phyloP scores from a whole-genome alignment of 2,797 vertebrate species.

The Syndactyla subalaris region DNA sequence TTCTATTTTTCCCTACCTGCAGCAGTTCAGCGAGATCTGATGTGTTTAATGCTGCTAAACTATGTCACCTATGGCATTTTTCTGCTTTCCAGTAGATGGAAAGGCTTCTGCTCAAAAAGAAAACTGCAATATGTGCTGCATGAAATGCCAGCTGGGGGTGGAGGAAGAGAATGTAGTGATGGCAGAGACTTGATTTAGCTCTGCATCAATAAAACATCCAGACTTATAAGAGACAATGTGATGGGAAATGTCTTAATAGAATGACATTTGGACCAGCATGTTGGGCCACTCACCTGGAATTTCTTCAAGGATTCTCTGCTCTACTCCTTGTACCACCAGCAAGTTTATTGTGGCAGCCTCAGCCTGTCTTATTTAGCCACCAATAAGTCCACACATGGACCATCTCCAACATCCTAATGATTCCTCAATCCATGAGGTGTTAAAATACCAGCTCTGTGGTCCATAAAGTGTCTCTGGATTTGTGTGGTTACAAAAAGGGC shows the following conservation, averaged over 20 bases:
- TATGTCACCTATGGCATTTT: slow-evolving; percentile 63
- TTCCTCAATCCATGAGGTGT: not conserved
- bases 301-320: not conserved
- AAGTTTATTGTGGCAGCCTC: not conserved
- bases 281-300: slow-evolving; percentile 6
- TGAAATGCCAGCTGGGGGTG: slow-evolving; percentile 64
- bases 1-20: not conserved
- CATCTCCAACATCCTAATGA: not conserved
- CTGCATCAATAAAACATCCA: slow-evolving; percentile 56
- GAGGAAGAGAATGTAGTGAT: slow-evolving; percentile 28
- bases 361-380: not conserved
- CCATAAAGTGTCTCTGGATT: not conserved
- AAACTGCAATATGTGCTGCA: slow-evolving; percentile 69
- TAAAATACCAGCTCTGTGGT: not conserved
- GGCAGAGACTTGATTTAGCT: slow-evolving; percentile 63
- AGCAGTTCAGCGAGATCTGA: slow-evolving; percentile 50
- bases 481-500: not conserved
- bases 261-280: not conserved
- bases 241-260: not conserved
- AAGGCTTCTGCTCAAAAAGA: slow-evolving; percentile 56
- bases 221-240: not conserved
- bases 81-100: slow-evolving; percentile 60
- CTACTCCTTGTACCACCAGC: not conserved
- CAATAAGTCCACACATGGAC: not conserved
- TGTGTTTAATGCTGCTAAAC: slow-evolving; percentile 52